Evolutionary conservation across 2,797 vertebrate genomes (phyloP).

Genomic region (Lagorchestes hirsutus): DNA sequence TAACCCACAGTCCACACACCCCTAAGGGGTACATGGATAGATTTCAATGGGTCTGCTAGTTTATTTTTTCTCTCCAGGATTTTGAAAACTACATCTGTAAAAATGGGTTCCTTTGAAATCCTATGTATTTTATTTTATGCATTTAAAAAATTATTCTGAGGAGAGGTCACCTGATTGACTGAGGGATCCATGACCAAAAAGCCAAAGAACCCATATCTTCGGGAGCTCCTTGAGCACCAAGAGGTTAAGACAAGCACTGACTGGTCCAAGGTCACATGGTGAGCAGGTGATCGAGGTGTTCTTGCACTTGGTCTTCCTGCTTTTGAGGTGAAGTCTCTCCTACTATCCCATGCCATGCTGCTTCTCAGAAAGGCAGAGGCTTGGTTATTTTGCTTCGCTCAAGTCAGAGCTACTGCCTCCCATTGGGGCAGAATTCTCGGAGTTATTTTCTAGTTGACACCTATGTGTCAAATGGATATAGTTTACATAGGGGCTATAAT

Average conservation of each 20-base stretch:
- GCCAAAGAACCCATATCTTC: not conserved
- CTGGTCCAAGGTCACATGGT: not conserved
- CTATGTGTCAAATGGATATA: not conserved
- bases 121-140: not conserved
- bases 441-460: not conserved
- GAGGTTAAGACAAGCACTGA: not conserved
- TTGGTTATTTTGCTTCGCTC: constrained; percentile 39
- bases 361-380: constrained; percentile 11
- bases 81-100: not conserved
- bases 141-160: not conserved
- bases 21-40: not conserved
- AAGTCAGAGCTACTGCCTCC: constrained; percentile 38
- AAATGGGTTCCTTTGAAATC: not conserved
- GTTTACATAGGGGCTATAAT: not conserved
- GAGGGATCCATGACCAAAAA: not conserved
- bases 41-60: not conserved
- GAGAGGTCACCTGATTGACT: not conserved
- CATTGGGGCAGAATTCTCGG: not conserved
- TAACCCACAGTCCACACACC: not conserved
- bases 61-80: not conserved
- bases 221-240: not conserved
- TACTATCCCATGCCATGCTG: not conserved
- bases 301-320: not conserved
- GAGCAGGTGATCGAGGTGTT: not conserved
- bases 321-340: not conserved